Conservation (phyloP, 2,113 vertebrate genomes). For the Podarcis muralis region DNA sequence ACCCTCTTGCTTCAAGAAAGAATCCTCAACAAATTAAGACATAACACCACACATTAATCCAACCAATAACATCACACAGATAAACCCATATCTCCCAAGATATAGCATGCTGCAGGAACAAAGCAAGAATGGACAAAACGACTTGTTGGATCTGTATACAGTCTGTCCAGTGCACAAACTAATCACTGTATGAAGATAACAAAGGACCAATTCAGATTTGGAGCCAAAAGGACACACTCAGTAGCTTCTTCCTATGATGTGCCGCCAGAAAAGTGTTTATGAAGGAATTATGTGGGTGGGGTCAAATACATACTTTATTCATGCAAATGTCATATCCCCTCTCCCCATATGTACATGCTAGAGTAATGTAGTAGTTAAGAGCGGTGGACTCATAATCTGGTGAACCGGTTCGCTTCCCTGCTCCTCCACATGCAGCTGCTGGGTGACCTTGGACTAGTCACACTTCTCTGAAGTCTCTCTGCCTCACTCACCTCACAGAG, state of each 20-base stretch:
- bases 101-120: neutral
- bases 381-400: no score
- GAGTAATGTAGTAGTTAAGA: no score
- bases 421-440: no score
- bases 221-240: neutral
- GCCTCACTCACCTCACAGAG: no score
- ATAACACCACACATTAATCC: neutral
- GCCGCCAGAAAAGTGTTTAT: neutral
- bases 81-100: neutral
- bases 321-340: neutral
- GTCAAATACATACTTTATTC: neutral
- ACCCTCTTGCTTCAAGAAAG: neutral
- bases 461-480: no score
- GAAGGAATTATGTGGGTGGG: neutral
- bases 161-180: neutral
- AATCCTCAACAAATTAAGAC: slow-evolving; percentile 1
- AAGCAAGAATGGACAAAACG: neutral
- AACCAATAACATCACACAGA: neutral
- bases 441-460: no score
- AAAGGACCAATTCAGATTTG: neutral
- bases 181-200: neutral
- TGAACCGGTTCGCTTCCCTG: no score
- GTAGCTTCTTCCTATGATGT: neutral
- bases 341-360: no score
- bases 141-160: neutral